phyloP scores from a whole-genome alignment of 2,888 invertebrate species.

The Troides aeacus region DNA sequence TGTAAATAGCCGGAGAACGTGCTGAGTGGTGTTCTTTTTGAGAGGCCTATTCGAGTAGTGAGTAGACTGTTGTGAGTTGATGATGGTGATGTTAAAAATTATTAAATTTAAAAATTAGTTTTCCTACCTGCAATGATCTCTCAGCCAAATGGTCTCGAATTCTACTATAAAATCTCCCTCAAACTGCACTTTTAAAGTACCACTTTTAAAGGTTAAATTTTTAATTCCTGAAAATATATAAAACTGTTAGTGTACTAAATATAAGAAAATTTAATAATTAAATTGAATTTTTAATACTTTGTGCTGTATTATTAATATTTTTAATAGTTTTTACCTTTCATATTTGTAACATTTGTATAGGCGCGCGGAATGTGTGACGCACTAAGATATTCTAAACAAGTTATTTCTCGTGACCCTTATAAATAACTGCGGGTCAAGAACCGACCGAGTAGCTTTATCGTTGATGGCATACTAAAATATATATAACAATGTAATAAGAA shows the following conservation, averaged over 20 bases:
- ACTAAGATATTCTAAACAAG: background rate
- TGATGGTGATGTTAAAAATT: background rate
- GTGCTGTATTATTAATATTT: too few relatives aligned
- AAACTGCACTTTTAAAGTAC: constrained; percentile 48
- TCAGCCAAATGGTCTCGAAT: constrained; percentile 77
- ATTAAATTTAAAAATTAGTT: background rate
- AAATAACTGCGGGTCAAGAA: background rate
- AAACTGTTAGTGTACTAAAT: background rate
- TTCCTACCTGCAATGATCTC: constrained; percentile 80
- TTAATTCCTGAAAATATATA: constrained; percentile 33
- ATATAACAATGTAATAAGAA: too few relatives aligned
- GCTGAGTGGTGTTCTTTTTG: too few relatives aligned
- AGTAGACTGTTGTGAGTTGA: background rate
- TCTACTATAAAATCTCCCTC: constrained; percentile 45
- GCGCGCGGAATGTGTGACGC: background rate
- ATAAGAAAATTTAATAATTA: background rate
- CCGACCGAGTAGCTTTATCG: background rate
- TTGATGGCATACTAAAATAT: background rate
- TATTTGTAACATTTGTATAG: background rate
- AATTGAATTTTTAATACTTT: background rate
- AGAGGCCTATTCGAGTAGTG: too few relatives aligned
- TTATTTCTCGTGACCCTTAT: constrained; percentile 1
- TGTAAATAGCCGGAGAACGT: too few relatives aligned
- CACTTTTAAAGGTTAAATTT: constrained; percentile 38
- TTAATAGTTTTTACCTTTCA: background rate